phyloP scores from a whole-genome alignment of 2,888 invertebrate genomes.

The Alloscopus bannaensis region DNA sequence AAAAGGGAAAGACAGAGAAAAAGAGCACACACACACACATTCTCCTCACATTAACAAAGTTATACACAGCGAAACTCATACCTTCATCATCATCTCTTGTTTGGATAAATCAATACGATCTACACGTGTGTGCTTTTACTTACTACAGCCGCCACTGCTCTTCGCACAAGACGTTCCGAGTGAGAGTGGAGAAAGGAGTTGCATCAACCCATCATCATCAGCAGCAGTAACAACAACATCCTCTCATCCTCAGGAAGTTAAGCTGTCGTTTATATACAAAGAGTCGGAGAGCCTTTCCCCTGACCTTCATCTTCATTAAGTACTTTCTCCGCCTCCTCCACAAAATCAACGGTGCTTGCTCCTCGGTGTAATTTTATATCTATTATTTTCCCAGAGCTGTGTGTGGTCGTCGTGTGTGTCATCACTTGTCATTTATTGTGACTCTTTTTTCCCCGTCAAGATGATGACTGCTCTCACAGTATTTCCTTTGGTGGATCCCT shows the following conservation, averaged over 20 bases:
- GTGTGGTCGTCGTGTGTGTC: not conserved
- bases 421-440: not conserved
- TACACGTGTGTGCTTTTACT: conserved; percentile 43
- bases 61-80: too few relatives aligned
- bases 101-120: conserved; percentile 44
- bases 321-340: conserved; percentile 46
- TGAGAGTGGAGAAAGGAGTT: conserved; percentile 15
- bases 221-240: conserved; percentile 25
- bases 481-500: too few relatives aligned
- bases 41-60: too few relatives aligned
- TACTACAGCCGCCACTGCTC: conserved; percentile 20
- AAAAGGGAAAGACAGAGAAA: conserved; percentile 16
- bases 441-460: too few relatives aligned
- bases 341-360: conserved; percentile 50
- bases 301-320: conserved; percentile 25
- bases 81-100: conserved; percentile 16
- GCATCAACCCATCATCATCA: too few relatives aligned
- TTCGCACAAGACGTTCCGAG: conserved; percentile 2
- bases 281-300: conserved; percentile 24
- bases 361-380: conserved; percentile 17
- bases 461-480: too few relatives aligned
- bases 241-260: conserved; percentile 32
- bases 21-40: conserved; percentile 20
- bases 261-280: conserved; percentile 21
- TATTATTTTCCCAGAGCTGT: not conserved